Percentiles rank a stretch among this genome's conserved stretches.
Evolutionary conservation across 2,113 vertebrate species (phyloP).

Genomic region (Hippocampus mohnikei): DNA sequence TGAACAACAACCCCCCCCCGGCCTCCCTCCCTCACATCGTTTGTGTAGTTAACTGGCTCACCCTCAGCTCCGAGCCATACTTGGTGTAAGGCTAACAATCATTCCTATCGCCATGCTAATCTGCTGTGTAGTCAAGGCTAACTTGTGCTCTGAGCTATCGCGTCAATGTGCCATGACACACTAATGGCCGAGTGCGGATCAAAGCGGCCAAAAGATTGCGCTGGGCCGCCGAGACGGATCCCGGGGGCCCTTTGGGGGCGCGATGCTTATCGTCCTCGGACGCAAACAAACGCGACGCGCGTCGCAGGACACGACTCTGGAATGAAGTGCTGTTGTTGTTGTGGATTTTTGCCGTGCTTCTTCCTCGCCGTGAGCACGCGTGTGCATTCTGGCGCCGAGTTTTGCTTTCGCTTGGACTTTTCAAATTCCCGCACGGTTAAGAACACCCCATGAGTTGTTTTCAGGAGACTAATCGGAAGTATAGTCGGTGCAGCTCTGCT

Average conservation of each 20-base stretch:
- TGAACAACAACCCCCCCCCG: background rate
- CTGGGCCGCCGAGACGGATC: slow-evolving; percentile 49
- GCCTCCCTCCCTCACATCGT: slow-evolving; percentile 44
- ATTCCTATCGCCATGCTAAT: slow-evolving; percentile 51
- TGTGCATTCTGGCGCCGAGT: background rate
- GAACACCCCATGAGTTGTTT: too few relatives aligned
- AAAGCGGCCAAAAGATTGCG: slow-evolving; percentile 65
- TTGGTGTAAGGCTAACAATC: slow-evolving; percentile 24
- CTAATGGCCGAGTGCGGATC: slow-evolving; percentile 53
- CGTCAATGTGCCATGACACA: slow-evolving; percentile 60
- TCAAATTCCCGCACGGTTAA: too few relatives aligned
- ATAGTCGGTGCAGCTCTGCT: too few relatives aligned
- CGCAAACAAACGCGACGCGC: slow-evolving; percentile 64
- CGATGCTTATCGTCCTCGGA: slow-evolving; percentile 53
- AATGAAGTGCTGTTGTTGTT: slow-evolving; percentile 29
- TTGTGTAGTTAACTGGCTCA: slow-evolving; percentile 33
- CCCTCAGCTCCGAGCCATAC: slow-evolving; percentile 25
- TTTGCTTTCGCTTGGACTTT: too few relatives aligned
- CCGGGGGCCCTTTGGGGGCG: slow-evolving; percentile 40
- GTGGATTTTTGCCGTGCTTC: slow-evolving; percentile 7
- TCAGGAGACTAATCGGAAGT: too few relatives aligned
- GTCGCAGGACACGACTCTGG: slow-evolving; percentile 46
- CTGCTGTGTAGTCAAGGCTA: slow-evolving; percentile 52
- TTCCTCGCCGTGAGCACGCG: background rate
- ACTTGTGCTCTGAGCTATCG: slow-evolving; percentile 61